A percentile compares a stretch with the other conserved stretches of the same genome.
Evolutionary conservation across 64 coral and sea anemone species (phyloP).

Genomic region (Pachyseris speciosa): DNA sequence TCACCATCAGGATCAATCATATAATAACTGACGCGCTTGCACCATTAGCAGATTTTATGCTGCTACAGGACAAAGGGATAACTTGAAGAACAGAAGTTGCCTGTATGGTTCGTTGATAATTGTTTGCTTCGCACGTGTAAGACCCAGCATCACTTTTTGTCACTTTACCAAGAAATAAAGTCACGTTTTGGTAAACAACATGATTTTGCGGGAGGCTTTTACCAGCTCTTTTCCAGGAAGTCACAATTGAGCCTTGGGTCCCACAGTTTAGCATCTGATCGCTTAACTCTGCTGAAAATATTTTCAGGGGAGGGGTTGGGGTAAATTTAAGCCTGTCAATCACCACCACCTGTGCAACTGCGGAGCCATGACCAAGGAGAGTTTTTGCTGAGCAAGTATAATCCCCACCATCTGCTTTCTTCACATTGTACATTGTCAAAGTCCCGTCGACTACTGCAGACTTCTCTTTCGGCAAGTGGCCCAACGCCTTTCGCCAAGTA

Average conservation of each 20-base stretch:
- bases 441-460: not conserved
- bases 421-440: not conserved
- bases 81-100: not conserved
- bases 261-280: not conserved
- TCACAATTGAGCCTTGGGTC: not conserved
- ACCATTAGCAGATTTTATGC: not conserved
- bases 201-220: conserved; percentile 7
- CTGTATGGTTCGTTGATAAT: not conserved
- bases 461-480: not conserved
- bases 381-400: conserved; percentile 33
- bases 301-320: not conserved
- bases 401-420: not conserved
- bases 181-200: conserved; percentile 18
- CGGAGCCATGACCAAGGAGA: conserved; percentile 12
- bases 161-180: conserved; percentile 5
- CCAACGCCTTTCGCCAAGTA: conserved; percentile 28
- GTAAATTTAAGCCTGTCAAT: conserved; percentile 36
- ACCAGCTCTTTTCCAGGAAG: not conserved
- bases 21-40: not conserved
- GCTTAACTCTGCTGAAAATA: not conserved
- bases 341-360: not conserved
- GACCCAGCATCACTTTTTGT: not conserved
- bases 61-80: not conserved
- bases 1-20: conserved; percentile 3
- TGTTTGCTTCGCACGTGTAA: conserved; percentile 8